Evolutionary conservation across 2,888 invertebrate genomes (phyloP).

Genomic region (Pegoplata infirma): DNA sequence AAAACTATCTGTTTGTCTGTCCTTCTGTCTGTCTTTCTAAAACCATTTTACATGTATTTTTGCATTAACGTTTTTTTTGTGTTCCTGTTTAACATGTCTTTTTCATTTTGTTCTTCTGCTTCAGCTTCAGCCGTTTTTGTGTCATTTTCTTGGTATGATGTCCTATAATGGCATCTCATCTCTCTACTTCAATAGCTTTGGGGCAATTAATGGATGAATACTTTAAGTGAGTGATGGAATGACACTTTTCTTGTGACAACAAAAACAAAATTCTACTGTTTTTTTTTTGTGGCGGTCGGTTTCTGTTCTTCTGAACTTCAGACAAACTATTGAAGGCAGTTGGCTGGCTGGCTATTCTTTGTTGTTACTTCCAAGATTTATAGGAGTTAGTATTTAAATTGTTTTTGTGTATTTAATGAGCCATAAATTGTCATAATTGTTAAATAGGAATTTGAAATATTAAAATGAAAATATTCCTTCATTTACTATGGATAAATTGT

Average conservation of each 20-base stretch:
- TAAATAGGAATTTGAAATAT: slow-evolving; percentile 59
- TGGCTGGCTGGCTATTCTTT: not conserved
- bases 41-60: slow-evolving; percentile 66
- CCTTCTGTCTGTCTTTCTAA: not conserved
- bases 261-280: slow-evolving; percentile 37
- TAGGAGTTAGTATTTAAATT: slow-evolving; percentile 60
- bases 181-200: slow-evolving; percentile 70
- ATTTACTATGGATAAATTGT: not conserved
- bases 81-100: slow-evolving; percentile 13
- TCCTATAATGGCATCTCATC: slow-evolving; percentile 54
- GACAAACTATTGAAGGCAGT: no score
- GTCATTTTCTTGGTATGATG: slow-evolving; percentile 54
- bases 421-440: slow-evolving; percentile 63
- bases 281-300: slow-evolving; percentile 51
- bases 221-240: slow-evolving; percentile 77
- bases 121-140: slow-evolving; percentile 22
- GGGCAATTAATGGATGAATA: slow-evolving; percentile 77
- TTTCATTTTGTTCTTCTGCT: slow-evolving; percentile 35
- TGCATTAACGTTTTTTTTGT: slow-evolving; percentile 67
- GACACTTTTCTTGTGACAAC: slow-evolving; percentile 71
- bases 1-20: slow-evolving; percentile 45
- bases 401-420: slow-evolving; percentile 59
- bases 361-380: slow-evolving; percentile 46
- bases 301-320: slow-evolving; percentile 21
- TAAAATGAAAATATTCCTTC: slow-evolving; percentile 47